These are phyloP conservation scores for Agrotis clavis DNA, from an alignment of 2,888 invertebrate genomes.

Conservation along the genomic window DNA sequence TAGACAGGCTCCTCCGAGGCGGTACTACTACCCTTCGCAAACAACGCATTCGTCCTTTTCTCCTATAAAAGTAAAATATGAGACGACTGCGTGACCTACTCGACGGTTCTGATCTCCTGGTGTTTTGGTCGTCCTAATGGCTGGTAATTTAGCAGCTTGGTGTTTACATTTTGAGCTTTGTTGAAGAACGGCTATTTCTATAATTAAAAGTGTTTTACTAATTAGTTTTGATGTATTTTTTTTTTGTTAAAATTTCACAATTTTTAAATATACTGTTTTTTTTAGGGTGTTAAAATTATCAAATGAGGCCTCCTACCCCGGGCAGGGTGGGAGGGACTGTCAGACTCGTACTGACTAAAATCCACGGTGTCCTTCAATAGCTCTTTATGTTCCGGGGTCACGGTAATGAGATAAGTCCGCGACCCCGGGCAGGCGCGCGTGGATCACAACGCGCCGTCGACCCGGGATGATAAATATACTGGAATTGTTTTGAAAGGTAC, in stretches of 20 bases:
- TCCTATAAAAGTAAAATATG: conserved; percentile 80
- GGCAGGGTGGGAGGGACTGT: no score
- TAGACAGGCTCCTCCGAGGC: conserved; percentile 71
- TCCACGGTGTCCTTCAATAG: no score
- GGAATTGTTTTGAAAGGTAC: background rate
- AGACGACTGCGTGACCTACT: conserved; percentile 69
- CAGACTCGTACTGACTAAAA: no score
- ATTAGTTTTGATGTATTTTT: background rate
- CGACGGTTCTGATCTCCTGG: conserved; percentile 68
- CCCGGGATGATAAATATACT: no score
- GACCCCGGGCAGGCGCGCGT: no score
- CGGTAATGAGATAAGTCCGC: no score
- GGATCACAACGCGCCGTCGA: no score
- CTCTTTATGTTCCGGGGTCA: no score
- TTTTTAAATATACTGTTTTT: no score
- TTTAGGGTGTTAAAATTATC: background rate
- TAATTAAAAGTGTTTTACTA: conserved; percentile 24
- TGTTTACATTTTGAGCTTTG: conserved; percentile 28
- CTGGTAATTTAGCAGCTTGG: conserved; percentile 48
- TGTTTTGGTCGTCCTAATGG: conserved; percentile 59
- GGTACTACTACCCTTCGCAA: conserved; percentile 76
- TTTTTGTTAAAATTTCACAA: no score
- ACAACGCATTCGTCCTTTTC: conserved; percentile 76
- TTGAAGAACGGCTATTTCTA: conserved; percentile 2
- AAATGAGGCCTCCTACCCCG: no score